Evolutionary conservation across 2,113 vertebrate species (phyloP), one percentile per base, ranked within the genome.

Genomic region (Entelurus aequoreus): DNA sequence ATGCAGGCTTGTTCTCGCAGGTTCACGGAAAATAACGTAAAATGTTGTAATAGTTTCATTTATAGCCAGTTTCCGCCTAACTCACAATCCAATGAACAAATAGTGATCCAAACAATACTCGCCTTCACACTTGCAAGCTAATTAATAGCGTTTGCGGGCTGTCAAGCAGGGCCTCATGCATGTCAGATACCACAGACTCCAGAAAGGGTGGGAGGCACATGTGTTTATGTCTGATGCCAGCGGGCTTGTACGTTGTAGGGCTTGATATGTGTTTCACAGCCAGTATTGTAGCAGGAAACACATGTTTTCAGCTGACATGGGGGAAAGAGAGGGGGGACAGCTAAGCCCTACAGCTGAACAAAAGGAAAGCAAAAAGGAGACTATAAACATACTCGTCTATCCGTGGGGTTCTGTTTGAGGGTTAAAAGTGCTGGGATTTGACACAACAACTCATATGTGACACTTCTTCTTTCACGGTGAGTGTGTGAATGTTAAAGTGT

Each of bases 281-380:
- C 65, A 53, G 57, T 8, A 7, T 67, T 62, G 38, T 13, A 76
- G 71, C 80, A 86, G 87, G 87, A 88, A 88, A 86, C 83, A 87
- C 61, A 78, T 87, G 82, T 80, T 84, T 77, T 73, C 9, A 71
- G 76, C 84, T 86, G 84, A 86, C 86, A 84, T 60, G 60, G 73
- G 0, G 4, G 59, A 7, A 35, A 49, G 50, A 58, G 54, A 4
- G 59, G 48, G 53, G 51, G 59, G 53, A 4, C 58, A 66, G 70
- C 60, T 35, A 56, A 71, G 14, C 54, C 8, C 15, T 37, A 74
- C 80, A 76, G 76, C 79, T 83, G 82, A 77, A 77, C 78, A 84
- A 84, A 82, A 77, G 55, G 38, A 78, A 79, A 83, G 78, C 77
- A 80, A 69, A 85, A 75, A 79, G 60, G 66, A 78, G 82, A 76